phyloP scores from a whole-genome alignment of 2,113 vertebrate species.

The Labeo rohita region DNA sequence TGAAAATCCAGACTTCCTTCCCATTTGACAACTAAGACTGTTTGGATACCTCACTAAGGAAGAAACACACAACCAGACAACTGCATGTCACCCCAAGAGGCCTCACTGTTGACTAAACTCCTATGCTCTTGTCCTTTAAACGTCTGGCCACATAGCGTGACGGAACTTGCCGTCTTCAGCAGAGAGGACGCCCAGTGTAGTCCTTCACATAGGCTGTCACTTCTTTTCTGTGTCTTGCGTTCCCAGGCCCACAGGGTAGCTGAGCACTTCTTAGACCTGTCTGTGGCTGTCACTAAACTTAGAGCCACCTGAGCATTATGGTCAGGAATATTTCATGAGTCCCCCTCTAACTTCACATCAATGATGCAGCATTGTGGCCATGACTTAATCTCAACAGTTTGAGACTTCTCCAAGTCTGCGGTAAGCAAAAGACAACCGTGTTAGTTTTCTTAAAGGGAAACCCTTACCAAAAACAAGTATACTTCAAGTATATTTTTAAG shows the following conservation, averaged over 20 bases:
- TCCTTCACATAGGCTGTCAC: constrained; percentile 51
- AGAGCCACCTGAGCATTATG: constrained; percentile 36
- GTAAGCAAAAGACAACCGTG: not conserved
- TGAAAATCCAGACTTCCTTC: not conserved
- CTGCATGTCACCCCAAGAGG: constrained; percentile 7
- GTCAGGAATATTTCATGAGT: constrained; percentile 55
- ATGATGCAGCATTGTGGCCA: constrained; percentile 49
- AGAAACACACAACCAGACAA: constrained; percentile 14
- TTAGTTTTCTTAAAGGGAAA: constrained; percentile 18
- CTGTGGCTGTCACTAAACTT: constrained; percentile 45
- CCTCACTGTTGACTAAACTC: constrained; percentile 18
- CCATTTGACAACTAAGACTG: not conserved
- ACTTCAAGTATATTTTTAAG: too few species aligned
- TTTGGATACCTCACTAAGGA: not conserved
- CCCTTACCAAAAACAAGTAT: too few species aligned
- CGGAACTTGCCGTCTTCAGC: constrained; percentile 16
- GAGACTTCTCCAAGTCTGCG: not conserved
- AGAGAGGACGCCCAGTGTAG: constrained; percentile 12
- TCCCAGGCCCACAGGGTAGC: constrained; percentile 11
- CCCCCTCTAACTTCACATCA: constrained; percentile 41
- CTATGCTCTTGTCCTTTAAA: constrained; percentile 13
- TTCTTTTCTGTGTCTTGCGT: constrained; percentile 38
- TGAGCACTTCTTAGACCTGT: constrained; percentile 35
- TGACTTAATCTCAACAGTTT: constrained; percentile 29
- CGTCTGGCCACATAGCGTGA: constrained; percentile 29